Percentiles rank a stretch among this genome's conserved stretches.
These are phyloP conservation scores for Cathartes aura DNA, from an alignment of 2,113 vertebrate genomes.

Conservation along the genomic window DNA sequence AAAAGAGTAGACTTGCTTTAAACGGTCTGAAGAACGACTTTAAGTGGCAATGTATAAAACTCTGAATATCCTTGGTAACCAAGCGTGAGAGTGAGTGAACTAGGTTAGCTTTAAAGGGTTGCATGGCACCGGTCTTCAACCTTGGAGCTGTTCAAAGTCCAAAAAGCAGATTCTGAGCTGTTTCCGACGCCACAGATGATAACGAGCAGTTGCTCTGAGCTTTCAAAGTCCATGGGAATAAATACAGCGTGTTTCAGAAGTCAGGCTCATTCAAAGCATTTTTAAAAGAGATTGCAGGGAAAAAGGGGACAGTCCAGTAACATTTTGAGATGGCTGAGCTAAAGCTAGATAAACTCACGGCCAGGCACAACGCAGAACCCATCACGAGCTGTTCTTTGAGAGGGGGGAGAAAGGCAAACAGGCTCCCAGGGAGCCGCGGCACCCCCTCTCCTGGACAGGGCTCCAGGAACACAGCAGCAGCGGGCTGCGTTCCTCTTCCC, in stretches of 20 bases:
- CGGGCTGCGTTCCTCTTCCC: background rate
- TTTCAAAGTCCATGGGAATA: background rate
- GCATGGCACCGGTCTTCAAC: background rate
- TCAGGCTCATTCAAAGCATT: background rate
- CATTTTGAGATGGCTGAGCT: background rate
- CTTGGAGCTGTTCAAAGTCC: background rate
- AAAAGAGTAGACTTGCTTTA: background rate
- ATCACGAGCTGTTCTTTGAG: background rate
- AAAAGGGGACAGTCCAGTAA: background rate
- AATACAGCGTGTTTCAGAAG: background rate
- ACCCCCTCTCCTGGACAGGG: background rate
- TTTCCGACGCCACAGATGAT: background rate
- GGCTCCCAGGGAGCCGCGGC: background rate
- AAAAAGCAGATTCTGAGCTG: background rate
- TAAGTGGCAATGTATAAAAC: accelerated
- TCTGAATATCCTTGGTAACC: background rate
- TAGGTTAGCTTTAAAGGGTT: background rate
- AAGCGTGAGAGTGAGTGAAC: background rate
- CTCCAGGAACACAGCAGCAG: background rate
- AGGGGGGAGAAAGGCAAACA: background rate
- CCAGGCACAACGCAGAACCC: background rate
- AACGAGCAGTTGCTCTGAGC: background rate
- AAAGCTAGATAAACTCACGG: background rate
- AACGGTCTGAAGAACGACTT: background rate
- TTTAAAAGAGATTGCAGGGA: background rate